A percentile compares a stretch with the other conserved stretches of the same genome.
Conservation (phyloP, 2,888 invertebrate species). For the Eupithecia dodoneata region DNA sequence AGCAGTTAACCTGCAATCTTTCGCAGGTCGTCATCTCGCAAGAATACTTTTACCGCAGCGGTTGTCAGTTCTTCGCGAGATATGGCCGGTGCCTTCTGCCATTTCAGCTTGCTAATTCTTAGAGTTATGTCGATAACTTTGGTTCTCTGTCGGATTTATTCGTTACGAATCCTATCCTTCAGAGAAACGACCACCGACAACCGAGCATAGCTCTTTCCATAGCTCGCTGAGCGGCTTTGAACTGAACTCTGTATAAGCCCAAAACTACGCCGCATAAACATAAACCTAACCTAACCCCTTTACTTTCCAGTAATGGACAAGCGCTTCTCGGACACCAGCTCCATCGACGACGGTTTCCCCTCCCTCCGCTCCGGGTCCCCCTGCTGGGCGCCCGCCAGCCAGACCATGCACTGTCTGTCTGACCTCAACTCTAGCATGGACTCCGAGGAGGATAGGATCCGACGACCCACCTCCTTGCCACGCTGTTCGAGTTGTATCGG, state of each 20-base stretch:
- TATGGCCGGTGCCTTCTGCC: no score
- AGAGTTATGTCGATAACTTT: no score
- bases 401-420: conserved; percentile 78
- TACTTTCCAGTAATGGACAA: conserved; percentile 71
- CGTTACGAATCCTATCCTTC: no score
- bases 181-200: no score
- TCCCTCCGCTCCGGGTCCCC: conserved; percentile 76
- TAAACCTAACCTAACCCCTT: neutral
- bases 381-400: conserved; percentile 73
- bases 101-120: no score
- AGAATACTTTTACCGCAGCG: no score
- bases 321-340: conserved; percentile 76
- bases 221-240: no score
- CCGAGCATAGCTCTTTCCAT: no score
- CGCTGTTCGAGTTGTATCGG: conserved; percentile 91
- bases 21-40: no score
- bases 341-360: conserved; percentile 76
- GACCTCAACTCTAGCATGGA: conserved; percentile 74
- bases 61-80: no score
- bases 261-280: neutral
- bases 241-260: neutral
- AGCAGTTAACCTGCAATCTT: no score
- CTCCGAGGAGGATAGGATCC: conserved; percentile 74
- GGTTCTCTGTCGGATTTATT: no score
- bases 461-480: conserved; percentile 79